Evolutionary conservation across 2,888 invertebrate species (phyloP).

Genomic region (Archips xylosteana): DNA sequence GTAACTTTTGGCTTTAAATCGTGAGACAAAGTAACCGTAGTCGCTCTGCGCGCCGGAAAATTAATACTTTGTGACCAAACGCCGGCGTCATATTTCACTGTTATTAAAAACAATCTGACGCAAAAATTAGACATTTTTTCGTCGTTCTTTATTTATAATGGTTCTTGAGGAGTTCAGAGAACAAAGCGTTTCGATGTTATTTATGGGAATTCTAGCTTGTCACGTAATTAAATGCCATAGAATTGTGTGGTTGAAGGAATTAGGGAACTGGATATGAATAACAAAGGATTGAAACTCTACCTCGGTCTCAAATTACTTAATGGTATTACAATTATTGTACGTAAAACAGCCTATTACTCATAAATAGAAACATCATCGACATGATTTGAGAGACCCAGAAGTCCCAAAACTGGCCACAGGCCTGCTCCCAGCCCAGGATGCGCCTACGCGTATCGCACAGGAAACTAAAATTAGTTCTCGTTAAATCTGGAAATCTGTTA

Average conservation of each 20-base stretch:
- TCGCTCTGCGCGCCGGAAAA: conserved; percentile 31
- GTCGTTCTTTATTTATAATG: conserved; percentile 8
- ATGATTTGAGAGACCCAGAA: neutral
- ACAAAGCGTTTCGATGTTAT: neutral
- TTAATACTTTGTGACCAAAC: conserved; percentile 29
- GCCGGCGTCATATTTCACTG: conserved; percentile 28
- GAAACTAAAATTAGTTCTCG: neutral
- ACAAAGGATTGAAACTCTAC: no score
- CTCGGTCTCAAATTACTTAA: no score
- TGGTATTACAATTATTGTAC: no score
- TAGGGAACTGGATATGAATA: neutral
- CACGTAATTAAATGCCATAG: neutral
- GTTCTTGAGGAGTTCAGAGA: neutral
- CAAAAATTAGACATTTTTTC: conserved; percentile 2
- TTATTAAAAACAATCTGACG: conserved; percentile 24
- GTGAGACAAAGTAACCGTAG: conserved; percentile 24
- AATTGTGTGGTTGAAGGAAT: neutral
- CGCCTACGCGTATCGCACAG: no score
- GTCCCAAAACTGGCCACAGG: no score
- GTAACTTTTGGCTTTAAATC: conserved; percentile 24
- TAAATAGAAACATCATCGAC: no score
- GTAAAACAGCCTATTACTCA: no score
- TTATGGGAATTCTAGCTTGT: neutral
- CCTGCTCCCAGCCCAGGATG: no score
- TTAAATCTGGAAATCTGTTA: neutral